A percentile compares a stretch with the other conserved stretches of the same genome.
Conservation (phyloP, 2,113 vertebrate species). For the Sprattus sprattus region DNA sequence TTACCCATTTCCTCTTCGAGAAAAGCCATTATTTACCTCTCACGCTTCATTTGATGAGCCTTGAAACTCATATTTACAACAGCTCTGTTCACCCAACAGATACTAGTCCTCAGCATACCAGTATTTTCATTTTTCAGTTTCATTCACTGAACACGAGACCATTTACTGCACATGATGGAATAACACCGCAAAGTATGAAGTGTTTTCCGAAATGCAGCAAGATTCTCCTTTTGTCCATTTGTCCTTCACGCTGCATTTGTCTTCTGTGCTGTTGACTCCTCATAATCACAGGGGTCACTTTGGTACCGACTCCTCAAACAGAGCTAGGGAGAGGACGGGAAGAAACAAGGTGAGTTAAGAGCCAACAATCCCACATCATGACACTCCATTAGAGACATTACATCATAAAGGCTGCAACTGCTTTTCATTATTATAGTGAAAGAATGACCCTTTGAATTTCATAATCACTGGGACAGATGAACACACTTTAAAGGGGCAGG, state of each 20-base stretch:
- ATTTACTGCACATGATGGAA: neutral
- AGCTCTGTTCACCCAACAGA: neutral
- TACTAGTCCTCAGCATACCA: too few relatives aligned
- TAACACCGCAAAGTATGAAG: neutral
- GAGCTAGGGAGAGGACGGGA: slow-evolving; percentile 56
- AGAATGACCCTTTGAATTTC: neutral
- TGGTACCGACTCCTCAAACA: slow-evolving; percentile 68
- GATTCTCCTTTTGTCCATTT: neutral
- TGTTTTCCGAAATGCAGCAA: neutral
- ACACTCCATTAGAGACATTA: neutral
- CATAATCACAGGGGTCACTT: slow-evolving; percentile 58
- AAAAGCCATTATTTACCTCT: neutral
- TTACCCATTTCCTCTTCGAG: neutral
- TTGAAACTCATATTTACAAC: neutral
- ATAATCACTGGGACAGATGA: neutral
- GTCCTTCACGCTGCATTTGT: neutral
- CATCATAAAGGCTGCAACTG: neutral
- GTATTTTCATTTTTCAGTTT: neutral
- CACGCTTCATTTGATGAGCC: neutral
- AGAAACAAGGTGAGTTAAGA: neutral
- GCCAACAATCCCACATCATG: neutral
- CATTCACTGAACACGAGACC: neutral
- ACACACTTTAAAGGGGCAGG: neutral
- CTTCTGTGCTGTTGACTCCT: neutral
- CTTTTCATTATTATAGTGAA: neutral